Conservation (phyloP, 2,113 vertebrate species). For the Sander vitreus region DNA sequence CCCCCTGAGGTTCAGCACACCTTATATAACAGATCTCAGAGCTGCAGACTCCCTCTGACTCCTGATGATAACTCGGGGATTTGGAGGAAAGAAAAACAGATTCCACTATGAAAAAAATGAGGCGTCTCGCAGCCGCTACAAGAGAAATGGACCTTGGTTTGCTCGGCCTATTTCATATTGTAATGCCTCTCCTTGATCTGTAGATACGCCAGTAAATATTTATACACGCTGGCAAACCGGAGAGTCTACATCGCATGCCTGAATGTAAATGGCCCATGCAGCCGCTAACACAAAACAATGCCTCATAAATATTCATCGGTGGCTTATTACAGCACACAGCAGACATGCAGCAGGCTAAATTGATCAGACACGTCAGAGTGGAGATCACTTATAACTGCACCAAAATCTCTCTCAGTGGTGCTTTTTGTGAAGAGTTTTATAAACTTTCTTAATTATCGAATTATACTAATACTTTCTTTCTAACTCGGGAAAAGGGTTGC, state of each 20-base stretch:
- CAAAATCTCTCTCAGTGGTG: too few relatives aligned
- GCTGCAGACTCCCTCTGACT: conserved; percentile 25
- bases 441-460: too few relatives aligned
- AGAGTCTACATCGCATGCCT: neutral
- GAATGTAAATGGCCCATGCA: neutral
- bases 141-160: too few relatives aligned
- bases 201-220: conserved; percentile 1
- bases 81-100: neutral
- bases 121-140: neutral
- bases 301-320: neutral
- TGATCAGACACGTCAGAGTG: neutral
- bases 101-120: neutral
- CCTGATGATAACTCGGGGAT: conserved; percentile 10
- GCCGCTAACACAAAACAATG: neutral
- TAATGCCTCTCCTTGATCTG: neutral
- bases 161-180: neutral
- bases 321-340: conserved; percentile 1
- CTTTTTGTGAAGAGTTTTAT: too few relatives aligned
- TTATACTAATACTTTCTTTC: too few relatives aligned
- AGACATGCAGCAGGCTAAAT: neutral
- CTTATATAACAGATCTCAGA: conserved; percentile 46
- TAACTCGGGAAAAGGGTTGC: too few relatives aligned
- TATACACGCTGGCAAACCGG: neutral
- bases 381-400: neutral
- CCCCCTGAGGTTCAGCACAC: conserved; percentile 21